phyloP scores from a whole-genome alignment of 2,797 vertebrate genomes.

The Hemibagrus guttatus region DNA sequence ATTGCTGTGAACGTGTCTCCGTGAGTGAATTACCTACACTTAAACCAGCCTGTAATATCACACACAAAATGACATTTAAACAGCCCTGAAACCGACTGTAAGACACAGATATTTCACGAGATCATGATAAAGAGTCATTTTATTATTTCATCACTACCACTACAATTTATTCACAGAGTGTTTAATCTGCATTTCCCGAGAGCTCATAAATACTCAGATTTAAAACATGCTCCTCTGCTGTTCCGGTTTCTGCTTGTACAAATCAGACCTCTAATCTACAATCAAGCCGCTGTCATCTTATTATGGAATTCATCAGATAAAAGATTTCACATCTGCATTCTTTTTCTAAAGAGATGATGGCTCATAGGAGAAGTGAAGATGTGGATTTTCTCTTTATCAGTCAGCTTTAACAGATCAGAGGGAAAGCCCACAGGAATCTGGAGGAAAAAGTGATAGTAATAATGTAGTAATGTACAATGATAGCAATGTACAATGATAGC shows the following conservation, averaged over 20 bases:
- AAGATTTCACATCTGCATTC: background rate
- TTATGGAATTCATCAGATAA: conserved; percentile 8
- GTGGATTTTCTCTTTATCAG: conserved; percentile 2
- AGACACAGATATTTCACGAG: background rate
- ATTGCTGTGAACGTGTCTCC: background rate
- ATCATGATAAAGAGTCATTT: background rate
- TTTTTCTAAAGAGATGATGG: background rate
- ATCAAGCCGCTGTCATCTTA: background rate
- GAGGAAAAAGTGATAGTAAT: background rate
- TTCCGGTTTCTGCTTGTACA: background rate
- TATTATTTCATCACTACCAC: conserved; percentile 17
- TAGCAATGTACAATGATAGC: background rate
- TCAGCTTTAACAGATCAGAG: conserved; percentile 4
- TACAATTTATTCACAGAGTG: background rate
- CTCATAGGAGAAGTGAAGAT: background rate
- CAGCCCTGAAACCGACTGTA: background rate
- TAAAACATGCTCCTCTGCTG: background rate
- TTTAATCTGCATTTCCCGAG: conserved; percentile 13
- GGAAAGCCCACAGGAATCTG: background rate
- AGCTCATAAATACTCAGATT: conserved; percentile 7
- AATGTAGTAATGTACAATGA: background rate
- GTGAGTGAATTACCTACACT: background rate
- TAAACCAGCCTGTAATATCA: background rate
- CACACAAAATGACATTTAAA: background rate
- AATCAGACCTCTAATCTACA: conserved; percentile 2